These are phyloP conservation scores for Drosophila nigromelanica DNA, from an alignment of 1,140 invertebrate genomes.

Conservation along the genomic window DNA sequence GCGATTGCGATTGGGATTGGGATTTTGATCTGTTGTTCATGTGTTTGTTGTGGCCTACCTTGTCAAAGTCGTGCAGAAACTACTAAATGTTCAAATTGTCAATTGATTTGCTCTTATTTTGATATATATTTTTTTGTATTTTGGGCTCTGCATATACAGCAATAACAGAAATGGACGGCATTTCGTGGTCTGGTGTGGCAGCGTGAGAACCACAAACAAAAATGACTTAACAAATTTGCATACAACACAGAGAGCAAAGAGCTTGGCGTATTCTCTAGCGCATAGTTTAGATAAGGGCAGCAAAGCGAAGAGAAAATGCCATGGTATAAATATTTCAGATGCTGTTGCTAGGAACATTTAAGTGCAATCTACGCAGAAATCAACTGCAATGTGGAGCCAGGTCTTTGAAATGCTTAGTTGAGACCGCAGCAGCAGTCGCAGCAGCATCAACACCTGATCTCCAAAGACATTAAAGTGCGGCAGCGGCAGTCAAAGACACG, in stretches of 20 bases:
- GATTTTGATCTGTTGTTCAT: constrained; percentile 39
- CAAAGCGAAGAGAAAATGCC: constrained; percentile 67
- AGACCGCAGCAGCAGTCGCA: constrained; percentile 10
- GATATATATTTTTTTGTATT: constrained; percentile 18
- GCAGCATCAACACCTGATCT: constrained; percentile 77
- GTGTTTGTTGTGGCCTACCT: constrained; percentile 43
- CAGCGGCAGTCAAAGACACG: constrained; percentile 42
- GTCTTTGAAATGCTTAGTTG: constrained; percentile 25
- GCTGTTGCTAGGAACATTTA: constrained; percentile 66
- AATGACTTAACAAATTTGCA: constrained; percentile 83
- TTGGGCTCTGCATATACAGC: constrained; percentile 1
- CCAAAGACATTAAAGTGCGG: constrained; percentile 63
- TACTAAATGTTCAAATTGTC: constrained; percentile 74
- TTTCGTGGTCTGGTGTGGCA: constrained; percentile 53
- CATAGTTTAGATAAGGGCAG: constrained; percentile 79
- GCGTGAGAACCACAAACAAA: constrained; percentile 79
- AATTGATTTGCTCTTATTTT: constrained; percentile 66
- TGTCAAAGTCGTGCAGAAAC: constrained; percentile 61
- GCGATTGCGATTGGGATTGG: constrained; percentile 29
- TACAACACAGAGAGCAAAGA: constrained; percentile 31
- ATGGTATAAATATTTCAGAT: constrained; percentile 73
- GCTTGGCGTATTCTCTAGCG: constrained; percentile 28
- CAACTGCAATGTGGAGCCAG: constrained; percentile 56
- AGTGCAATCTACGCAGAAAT: constrained; percentile 75
- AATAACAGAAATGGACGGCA: constrained; percentile 39